phyloP scores from a whole-genome alignment of 1,140 invertebrate species.

The Hesperophylax magnus region DNA sequence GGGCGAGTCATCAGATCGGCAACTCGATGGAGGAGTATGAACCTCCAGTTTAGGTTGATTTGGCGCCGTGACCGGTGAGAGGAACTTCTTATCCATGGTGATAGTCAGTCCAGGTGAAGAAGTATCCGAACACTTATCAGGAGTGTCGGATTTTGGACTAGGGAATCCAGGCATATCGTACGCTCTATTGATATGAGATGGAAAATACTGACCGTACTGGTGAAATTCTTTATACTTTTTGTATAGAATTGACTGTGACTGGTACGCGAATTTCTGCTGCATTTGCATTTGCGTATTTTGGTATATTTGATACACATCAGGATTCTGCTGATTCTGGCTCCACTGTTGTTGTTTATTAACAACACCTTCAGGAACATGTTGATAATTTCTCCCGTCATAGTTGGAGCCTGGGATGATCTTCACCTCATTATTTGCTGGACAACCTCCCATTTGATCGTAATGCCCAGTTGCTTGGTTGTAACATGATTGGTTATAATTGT shows the following conservation, averaged over 20 bases:
- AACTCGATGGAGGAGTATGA: constrained; percentile 14
- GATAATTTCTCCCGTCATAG: background rate
- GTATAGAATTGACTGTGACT: background rate
- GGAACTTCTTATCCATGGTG: constrained; percentile 12
- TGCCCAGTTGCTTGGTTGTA: background rate
- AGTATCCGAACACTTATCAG: constrained; percentile 36
- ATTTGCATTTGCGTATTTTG: background rate
- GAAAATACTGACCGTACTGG: background rate
- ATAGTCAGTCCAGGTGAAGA: constrained; percentile 39
- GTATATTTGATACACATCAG: constrained; percentile 7
- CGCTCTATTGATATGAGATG: background rate
- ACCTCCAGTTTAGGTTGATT: constrained; percentile 15
- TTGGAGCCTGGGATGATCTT: background rate
- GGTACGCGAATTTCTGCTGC: background rate
- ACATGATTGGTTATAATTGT: background rate
- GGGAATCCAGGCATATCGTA: constrained; percentile 35
- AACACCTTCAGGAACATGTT: background rate
- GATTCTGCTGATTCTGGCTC: constrained; percentile 25
- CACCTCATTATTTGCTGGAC: background rate
- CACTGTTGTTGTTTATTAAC: constrained; percentile 1
- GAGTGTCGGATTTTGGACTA: constrained; percentile 44
- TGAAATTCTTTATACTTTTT: too few species aligned
- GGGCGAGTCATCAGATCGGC: constrained; percentile 59
- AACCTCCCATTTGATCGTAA: background rate
- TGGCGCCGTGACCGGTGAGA: background rate